Conservation (phyloP, 2,888 invertebrate species). For the Arrhopalites spinosus region DNA sequence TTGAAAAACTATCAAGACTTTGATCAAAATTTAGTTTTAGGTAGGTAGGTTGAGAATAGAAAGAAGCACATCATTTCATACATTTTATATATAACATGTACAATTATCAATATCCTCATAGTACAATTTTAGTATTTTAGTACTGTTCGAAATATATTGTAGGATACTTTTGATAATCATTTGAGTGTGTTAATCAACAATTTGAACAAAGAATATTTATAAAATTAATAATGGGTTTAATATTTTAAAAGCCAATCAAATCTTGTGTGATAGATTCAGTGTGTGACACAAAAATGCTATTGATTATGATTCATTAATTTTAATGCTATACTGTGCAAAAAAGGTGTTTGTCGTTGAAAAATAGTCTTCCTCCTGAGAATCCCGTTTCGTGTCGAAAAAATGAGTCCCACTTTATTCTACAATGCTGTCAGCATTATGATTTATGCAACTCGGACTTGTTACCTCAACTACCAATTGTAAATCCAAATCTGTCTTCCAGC, state of each 20-base stretch:
- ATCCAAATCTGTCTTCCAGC: slow-evolving; percentile 11
- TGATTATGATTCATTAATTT: slow-evolving; percentile 26
- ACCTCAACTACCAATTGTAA: slow-evolving; percentile 57
- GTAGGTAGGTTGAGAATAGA: neutral
- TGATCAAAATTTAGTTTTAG: neutral
- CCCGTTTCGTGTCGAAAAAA: slow-evolving; percentile 63
- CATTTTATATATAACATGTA: too few species aligned
- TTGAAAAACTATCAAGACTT: neutral
- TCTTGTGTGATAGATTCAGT: too few species aligned
- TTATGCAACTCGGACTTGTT: slow-evolving; percentile 65
- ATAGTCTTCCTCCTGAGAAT: slow-evolving; percentile 68
- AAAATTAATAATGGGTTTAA: too few species aligned
- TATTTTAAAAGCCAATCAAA: too few species aligned
- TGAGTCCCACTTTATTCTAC: slow-evolving; percentile 59
- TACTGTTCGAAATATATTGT: too few species aligned
- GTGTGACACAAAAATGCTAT: slow-evolving; percentile 1
- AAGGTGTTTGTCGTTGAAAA: slow-evolving; percentile 64
- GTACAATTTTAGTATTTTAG: too few species aligned
- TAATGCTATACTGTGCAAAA: slow-evolving; percentile 42
- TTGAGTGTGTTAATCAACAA: too few species aligned
- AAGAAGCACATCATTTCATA: too few species aligned
- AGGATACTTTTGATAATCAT: too few species aligned
- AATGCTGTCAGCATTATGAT: slow-evolving; percentile 66
- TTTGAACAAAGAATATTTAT: too few species aligned
- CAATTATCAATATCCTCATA: too few species aligned